Conservation (phyloP, 2,797 vertebrate genomes). For the Halcyon leucocephala region DNA sequence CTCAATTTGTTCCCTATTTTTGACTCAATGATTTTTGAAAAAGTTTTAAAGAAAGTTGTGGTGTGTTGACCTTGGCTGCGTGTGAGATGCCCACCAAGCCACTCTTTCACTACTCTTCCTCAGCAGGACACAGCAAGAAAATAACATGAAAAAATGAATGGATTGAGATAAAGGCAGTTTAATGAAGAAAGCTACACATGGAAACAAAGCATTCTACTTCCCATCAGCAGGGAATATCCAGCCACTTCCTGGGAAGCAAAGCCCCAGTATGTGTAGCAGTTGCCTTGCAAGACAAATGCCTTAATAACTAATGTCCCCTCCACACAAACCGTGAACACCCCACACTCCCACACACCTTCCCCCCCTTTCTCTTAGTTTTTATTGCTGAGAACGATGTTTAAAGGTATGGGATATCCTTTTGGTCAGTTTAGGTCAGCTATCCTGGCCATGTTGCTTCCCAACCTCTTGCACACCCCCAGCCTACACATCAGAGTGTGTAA, state of each 20-base stretch:
- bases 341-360: too few species aligned
- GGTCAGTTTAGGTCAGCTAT: not conserved
- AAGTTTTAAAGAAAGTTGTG: not conserved
- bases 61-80: not conserved
- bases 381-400: not conserved
- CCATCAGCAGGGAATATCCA: not conserved
- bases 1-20: not conserved
- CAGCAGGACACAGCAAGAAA: not conserved
- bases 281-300: not conserved
- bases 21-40: not conserved
- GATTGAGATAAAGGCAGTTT: not conserved
- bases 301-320: not conserved
- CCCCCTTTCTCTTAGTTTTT: not conserved
- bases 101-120: not conserved
- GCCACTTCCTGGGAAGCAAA: not conserved
- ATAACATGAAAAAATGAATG: not conserved
- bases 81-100: rapidly evolving
- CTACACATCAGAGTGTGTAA: not conserved
- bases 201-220: not conserved
- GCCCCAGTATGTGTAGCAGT: rapidly evolving
- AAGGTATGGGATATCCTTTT: not conserved
- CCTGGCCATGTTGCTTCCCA: not conserved
- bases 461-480: too few species aligned
- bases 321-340: too few species aligned
- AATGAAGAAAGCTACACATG: not conserved